phyloP scores from a whole-genome alignment of 2,888 invertebrate genomes.

The Agrochola macilenta region DNA sequence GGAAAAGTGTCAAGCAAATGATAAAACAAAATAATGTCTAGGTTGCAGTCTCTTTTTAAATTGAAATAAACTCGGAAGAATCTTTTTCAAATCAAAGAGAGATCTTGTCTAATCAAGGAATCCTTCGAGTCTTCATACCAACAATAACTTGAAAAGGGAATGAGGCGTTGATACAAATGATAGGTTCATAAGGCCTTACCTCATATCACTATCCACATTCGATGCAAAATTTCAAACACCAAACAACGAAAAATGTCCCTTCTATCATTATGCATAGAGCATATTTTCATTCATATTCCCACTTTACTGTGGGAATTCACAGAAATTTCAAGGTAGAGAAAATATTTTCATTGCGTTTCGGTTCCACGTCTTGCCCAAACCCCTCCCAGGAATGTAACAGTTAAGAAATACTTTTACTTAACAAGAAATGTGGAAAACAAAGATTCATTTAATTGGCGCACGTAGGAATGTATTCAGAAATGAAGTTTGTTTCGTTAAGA shows the following conservation, averaged over 20 bases:
- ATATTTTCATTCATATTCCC: constrained; percentile 49
- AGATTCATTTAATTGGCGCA: constrained; percentile 63
- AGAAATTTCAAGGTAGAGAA: constrained; percentile 52
- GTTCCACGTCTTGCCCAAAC: constrained; percentile 38
- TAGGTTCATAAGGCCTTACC: background rate
- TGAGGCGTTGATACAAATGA: background rate
- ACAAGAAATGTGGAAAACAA: constrained; percentile 60
- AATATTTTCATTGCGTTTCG: constrained; percentile 64
- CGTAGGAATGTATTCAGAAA: constrained; percentile 45
- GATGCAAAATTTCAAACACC: constrained; percentile 16
- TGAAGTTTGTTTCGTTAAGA: constrained; percentile 46
- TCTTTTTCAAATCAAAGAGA: background rate
- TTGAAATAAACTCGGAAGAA: background rate
- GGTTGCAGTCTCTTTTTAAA: background rate
- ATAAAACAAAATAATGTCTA: background rate
- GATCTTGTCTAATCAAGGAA: background rate
- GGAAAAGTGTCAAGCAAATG: background rate
- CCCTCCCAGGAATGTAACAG: constrained; percentile 58
- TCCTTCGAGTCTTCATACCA: background rate
- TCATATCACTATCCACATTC: constrained; percentile 23
- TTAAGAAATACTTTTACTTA: constrained; percentile 59
- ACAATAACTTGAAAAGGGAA: background rate
- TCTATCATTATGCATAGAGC: constrained; percentile 44
- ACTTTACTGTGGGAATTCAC: constrained; percentile 27
- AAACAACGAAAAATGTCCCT: constrained; percentile 44